Evolutionary conservation across 2,113 vertebrate genomes (phyloP), one percentile per base, ranked within the genome.

Genomic region (Stegostoma tigrinum): DNA sequence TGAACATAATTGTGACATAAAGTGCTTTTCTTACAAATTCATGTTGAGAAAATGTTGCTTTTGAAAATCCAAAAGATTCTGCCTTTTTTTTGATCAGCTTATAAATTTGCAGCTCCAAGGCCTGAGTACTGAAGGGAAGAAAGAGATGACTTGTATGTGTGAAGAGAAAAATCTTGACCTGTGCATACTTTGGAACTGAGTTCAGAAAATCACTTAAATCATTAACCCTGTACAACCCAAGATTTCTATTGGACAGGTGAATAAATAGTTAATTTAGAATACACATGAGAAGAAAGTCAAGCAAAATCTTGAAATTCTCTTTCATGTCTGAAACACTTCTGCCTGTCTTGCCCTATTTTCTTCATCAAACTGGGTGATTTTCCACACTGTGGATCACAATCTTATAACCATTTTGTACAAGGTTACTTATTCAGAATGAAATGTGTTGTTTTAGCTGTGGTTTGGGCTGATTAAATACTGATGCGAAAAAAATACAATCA

Each of bases 361-460:
- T 89, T 52, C 86, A 89, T 89, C 52, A 55, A 64, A 38, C 27
- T 72, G 45, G 45, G 55, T 61, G 55, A 48, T 95, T 95, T 72
- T 72, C 68, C 42, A 72, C 27, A 75, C 68, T 72, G 68, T 95
- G 68, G 70, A 95, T 30, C 12, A 30, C 94, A 95, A 95, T 95
- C 89, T 93, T n/a, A 93, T 45, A 67, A 93, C 61, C 64, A 64
- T 66, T 95, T 72, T 70, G 68, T 72, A 75, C 66, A n/a, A 72
- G 42, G 94, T 95, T 95, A 95, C 12, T 95, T 38, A 72, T 95
- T 52, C 27, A 48, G 67, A 72, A 75, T 70, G 42, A 95, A 72
- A 75, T 95, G 94, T 95, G 94, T 95, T 95, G 68, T 70, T 72
- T 75, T 75, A 95, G 45, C 94, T 95, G 45, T 48, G 38, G 94